Evolutionary conservation across 1,140 invertebrate species (phyloP), one percentile per base, ranked within the genome.

Genomic region (Drosophila fuyamai): DNA sequence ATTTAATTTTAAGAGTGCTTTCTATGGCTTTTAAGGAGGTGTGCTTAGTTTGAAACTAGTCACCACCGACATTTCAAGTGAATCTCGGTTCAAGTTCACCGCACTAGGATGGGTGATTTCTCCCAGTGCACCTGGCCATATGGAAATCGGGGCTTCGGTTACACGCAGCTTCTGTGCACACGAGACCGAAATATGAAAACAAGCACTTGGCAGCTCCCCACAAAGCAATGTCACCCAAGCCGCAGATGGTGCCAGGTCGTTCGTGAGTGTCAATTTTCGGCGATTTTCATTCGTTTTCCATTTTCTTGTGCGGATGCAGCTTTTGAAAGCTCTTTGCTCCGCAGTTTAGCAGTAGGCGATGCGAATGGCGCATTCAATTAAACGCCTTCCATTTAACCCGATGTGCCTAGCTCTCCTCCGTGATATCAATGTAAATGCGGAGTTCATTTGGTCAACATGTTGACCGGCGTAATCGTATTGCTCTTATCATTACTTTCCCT

Each of bases 181-280:
- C 23, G 48, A 53, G 18, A 50, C 65, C 63, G 14, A 58, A 40
- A 58, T 27, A 50, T 71, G 36, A 71, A 72, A 58, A 58, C 67
- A 43, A 50, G 18, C 51, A 54, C 12, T 36, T 44, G 18, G 13
- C 9, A 18, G 43, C 67, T 72, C 66, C 65, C 66, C 68, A 36
- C 68, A 71, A 50, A 68, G 79, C 84, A 89, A 88, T 88, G 83
- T 89, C 83, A 88, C 76, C 68, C 75, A 71, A 65, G 18, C 58
- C 38, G 27, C 65, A n/a, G n/a, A 55, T 70, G 43, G 65, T 27
- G 67, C 51, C 67, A 65, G 79, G 67, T 81, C 78, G 58, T 55
- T 66, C 40, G 43, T 65, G 59, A 63, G 61, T 73, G 70, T 72
- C 70, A 61, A 66, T 73, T 73, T 73, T 73, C 12, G 48, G 48